Conservation (phyloP, 2,113 vertebrate genomes). For the Coturnix japonica region DNA sequence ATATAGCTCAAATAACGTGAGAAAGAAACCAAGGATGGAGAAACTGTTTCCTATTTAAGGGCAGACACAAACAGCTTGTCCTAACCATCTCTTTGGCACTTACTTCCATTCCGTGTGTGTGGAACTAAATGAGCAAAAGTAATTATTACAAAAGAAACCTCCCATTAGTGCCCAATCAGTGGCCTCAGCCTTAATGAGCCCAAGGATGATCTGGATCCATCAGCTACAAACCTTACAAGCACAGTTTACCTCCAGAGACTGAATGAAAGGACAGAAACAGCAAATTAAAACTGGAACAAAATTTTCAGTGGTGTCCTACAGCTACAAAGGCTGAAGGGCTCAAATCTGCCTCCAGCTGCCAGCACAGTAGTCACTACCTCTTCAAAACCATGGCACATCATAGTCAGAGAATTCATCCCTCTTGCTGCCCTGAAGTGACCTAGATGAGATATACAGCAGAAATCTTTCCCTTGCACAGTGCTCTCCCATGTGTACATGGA, state of each 20-base stretch:
- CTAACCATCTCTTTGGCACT: not conserved
- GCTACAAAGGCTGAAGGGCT: not conserved
- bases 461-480: not conserved
- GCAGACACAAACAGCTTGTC: slow-evolving; percentile 40
- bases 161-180: not conserved
- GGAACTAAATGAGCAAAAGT: slow-evolving; percentile 14
- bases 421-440: accelerated
- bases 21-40: slow-evolving; percentile 35
- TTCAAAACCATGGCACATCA: not conserved
- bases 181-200: not conserved
- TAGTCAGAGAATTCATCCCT: not conserved
- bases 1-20: slow-evolving; percentile 48
- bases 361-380: not conserved
- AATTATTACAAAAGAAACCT: not conserved
- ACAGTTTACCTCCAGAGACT: not conserved
- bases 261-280: not conserved
- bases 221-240: not conserved
- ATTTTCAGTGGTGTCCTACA: not conserved
- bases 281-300: not conserved
- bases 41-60: slow-evolving; percentile 28
- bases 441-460: accelerated
- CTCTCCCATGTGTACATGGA: accelerated
- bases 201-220: not conserved
- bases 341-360: not conserved
- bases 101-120: not conserved